Percentiles rank a stretch among this genome's conserved stretches.
These are phyloP conservation scores for Hylyphantes graminicola DNA, from an alignment of 1,140 invertebrate genomes.

Conservation along the genomic window DNA sequence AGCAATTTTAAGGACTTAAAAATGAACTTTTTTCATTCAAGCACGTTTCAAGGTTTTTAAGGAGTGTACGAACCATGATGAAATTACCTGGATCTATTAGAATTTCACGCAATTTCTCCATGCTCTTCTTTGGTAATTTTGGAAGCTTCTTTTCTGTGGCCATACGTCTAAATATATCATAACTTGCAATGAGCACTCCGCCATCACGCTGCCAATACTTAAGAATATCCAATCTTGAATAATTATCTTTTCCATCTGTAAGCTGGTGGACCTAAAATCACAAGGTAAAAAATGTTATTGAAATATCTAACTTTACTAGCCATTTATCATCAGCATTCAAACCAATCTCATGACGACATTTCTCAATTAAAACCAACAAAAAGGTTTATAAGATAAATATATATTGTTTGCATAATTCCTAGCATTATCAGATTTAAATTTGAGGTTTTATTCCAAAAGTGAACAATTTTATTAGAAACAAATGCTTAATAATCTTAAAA, in stretches of 20 bases:
- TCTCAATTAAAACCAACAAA: no score
- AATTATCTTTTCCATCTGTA: slow-evolving; percentile 76
- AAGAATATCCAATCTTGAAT: slow-evolving; percentile 77
- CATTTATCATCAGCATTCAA: no score
- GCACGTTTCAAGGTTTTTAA: no score
- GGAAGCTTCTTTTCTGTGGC: slow-evolving; percentile 73
- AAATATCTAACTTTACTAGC: neutral
- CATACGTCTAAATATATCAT: slow-evolving; percentile 91
- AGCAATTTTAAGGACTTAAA: no score
- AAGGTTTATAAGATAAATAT: no score
- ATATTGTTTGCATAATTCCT: no score
- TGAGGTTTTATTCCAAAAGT: neutral
- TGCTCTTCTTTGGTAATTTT: slow-evolving; percentile 70
- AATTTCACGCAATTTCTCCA: slow-evolving; percentile 72
- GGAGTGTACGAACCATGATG: no score
- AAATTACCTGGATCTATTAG: slow-evolving; percentile 82
- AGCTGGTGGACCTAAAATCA: slow-evolving; percentile 75
- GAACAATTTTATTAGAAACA: no score
- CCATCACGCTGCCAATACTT: slow-evolving; percentile 83
- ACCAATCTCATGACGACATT: no score
- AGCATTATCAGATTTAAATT: neutral
- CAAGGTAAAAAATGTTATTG: neutral
- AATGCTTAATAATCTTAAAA: neutral
- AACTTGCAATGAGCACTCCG: slow-evolving; percentile 95
- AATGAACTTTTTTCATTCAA: no score